Conservation (phyloP, 2,113 vertebrate genomes). For the Hippolais icterina region DNA sequence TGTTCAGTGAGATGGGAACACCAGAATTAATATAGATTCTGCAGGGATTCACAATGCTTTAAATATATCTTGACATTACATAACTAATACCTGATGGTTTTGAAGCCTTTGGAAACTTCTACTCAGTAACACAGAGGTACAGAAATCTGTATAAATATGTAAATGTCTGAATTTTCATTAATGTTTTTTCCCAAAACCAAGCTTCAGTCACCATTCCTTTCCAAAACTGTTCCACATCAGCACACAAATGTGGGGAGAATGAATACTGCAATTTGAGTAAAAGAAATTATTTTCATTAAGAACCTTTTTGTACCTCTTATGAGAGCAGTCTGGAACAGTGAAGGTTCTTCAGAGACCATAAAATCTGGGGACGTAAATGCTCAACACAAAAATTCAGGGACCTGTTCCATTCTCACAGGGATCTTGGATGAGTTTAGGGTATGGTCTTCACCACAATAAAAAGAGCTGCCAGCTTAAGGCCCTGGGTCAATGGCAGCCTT, state of each 20-base stretch:
- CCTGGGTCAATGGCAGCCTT: not conserved
- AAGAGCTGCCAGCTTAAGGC: not conserved
- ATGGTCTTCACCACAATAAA: not conserved
- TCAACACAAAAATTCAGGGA: not conserved
- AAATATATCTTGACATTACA: not conserved
- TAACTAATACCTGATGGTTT: not conserved
- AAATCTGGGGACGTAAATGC: not conserved
- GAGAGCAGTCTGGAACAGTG: not conserved
- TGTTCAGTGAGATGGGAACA: not conserved
- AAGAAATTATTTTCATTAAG: not conserved
- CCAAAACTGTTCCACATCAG: not conserved
- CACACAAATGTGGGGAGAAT: not conserved
- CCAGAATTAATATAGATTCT: not conserved
- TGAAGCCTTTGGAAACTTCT: not conserved
- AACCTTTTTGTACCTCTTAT: not conserved
- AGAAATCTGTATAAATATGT: not conserved
- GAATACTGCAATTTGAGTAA: not conserved
- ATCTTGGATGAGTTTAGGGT: not conserved
- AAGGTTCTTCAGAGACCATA: not conserved
- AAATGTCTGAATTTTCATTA: not conserved
- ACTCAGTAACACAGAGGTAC: accelerated
- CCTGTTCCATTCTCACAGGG: not conserved
- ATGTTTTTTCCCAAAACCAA: not conserved
- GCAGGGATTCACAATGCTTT: not conserved
- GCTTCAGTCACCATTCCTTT: not conserved